A percentile compares a stretch with the other conserved stretches of the same genome.
phyloP scores from a whole-genome alignment of 2,888 invertebrate species.

The Archips xylosteana region DNA sequence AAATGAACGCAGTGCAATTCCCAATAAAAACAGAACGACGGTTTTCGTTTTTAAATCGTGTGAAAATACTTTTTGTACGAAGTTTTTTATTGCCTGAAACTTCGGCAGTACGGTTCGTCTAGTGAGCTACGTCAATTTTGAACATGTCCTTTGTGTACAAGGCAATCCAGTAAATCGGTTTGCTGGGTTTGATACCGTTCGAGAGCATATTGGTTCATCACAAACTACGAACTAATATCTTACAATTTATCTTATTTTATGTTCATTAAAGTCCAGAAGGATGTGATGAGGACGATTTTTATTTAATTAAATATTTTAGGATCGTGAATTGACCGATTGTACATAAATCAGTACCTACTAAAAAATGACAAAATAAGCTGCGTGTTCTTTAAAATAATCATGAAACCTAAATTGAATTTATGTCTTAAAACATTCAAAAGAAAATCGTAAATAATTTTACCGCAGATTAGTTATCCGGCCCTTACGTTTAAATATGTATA shows the following conservation, averaged over 20 bases:
- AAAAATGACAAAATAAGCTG: too few species aligned
- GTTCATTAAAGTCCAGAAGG: neutral
- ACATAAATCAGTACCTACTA: too few species aligned
- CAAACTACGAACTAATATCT: too few species aligned
- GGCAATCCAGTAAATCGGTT: neutral
- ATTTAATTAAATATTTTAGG: too few species aligned
- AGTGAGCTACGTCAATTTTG: conserved; percentile 2
- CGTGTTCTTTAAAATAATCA: too few species aligned
- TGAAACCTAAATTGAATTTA: too few species aligned
- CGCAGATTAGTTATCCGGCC: neutral
- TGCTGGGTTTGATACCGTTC: neutral
- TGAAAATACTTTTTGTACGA: neutral
- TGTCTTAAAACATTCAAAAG: neutral
- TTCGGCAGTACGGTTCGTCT: neutral
- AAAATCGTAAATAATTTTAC: neutral
- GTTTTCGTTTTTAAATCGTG: neutral
- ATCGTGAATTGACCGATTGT: too few species aligned
- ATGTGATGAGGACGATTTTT: too few species aligned
- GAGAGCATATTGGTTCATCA: too few species aligned
- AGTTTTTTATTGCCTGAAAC: conserved; percentile 3
- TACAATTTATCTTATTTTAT: neutral
- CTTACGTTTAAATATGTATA: neutral
- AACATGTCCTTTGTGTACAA: neutral
- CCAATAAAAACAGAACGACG: neutral
- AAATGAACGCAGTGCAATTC: neutral